phyloP scores from a whole-genome alignment of 2,888 invertebrate genomes.

The Dinocampus coccinellae region DNA sequence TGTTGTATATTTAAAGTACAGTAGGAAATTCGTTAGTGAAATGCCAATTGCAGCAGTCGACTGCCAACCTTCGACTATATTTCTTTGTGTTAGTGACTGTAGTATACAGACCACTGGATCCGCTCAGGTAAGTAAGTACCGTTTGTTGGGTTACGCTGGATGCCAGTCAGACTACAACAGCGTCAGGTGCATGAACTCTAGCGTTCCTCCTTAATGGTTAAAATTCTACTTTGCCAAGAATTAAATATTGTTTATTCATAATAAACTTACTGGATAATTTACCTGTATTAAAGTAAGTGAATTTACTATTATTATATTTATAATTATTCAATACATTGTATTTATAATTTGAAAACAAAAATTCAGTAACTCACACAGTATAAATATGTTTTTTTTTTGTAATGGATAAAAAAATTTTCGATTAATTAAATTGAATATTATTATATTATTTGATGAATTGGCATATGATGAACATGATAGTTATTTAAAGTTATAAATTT shows the following conservation, averaged over 20 bases:
- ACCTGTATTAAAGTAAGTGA: constrained; percentile 32
- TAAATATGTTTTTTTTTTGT: not conserved
- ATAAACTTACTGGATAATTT: constrained; percentile 21
- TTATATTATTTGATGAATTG: no score
- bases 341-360: not conserved
- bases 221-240: constrained; percentile 18
- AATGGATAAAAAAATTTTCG: no score
- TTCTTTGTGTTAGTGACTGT: constrained; percentile 55
- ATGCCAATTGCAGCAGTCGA: constrained; percentile 43
- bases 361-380: not conserved
- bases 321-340: not conserved
- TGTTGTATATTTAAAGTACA: not conserved
- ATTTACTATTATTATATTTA: not conserved
- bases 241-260: constrained; percentile 16
- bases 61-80: constrained; percentile 40
- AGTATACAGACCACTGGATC: constrained; percentile 43
- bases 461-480: not conserved
- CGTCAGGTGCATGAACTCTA: constrained; percentile 57
- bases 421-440: no score
- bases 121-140: constrained; percentile 65
- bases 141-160: constrained; percentile 61
- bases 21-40: constrained; percentile 39
- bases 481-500: not conserved
- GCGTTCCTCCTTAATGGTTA: constrained; percentile 25
- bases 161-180: constrained; percentile 59